phyloP scores from a whole-genome alignment of 2,113 vertebrate species.

The Caretta caretta region DNA sequence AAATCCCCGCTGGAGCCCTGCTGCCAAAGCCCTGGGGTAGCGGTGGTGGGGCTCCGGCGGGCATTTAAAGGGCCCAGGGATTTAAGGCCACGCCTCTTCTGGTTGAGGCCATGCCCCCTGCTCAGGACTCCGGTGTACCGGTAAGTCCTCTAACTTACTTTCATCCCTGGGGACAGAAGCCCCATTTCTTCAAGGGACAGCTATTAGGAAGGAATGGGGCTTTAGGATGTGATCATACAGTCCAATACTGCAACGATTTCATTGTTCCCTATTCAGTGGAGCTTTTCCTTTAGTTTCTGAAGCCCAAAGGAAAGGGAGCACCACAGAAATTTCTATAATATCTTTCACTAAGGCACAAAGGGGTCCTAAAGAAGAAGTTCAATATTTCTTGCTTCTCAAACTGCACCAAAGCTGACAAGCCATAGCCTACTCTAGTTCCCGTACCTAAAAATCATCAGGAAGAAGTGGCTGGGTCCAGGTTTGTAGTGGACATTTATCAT shows the following conservation, averaged over 20 bases:
- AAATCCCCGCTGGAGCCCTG: too few relatives aligned
- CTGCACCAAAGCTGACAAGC: background rate
- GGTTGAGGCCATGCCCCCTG: too few relatives aligned
- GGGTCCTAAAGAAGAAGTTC: background rate
- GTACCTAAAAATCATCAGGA: background rate
- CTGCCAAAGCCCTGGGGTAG: too few relatives aligned
- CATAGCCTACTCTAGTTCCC: background rate
- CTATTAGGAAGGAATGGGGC: background rate
- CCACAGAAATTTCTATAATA: background rate
- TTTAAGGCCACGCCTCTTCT: too few relatives aligned
- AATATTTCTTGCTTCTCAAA: background rate
- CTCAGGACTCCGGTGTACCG: too few relatives aligned
- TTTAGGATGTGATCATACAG: background rate
- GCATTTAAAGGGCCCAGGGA: too few relatives aligned
- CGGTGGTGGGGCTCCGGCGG: too few relatives aligned
- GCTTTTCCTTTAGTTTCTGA: background rate
- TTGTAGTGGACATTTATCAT: background rate
- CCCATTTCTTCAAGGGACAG: background rate
- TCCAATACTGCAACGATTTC: background rate
- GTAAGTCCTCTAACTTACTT: too few relatives aligned
- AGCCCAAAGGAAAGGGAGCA: background rate
- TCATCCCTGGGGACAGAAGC: background rate
- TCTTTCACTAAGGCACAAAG: background rate
- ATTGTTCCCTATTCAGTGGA: background rate
- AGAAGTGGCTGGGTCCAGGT: background rate